Conservation (phyloP, 2,888 invertebrate genomes). For the Neocrepidodera transversa region DNA sequence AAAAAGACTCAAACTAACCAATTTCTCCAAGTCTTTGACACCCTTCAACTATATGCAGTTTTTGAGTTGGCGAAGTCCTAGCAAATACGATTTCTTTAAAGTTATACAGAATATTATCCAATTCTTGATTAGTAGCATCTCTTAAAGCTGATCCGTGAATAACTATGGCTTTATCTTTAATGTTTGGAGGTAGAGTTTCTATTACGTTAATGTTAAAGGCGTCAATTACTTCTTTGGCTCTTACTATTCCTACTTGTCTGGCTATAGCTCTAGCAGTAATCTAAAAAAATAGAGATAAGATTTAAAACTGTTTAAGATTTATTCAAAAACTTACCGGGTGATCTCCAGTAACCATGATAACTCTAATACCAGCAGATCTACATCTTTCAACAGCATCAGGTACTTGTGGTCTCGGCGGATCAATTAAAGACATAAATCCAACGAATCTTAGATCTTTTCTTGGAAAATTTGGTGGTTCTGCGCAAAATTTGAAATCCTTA, state of each 20-base stretch:
- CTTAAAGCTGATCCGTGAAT: constrained; percentile 63
- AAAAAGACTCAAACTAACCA: constrained; percentile 63
- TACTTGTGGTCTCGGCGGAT: constrained; percentile 72
- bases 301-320: too few relatives aligned
- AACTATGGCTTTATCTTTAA: constrained; percentile 63
- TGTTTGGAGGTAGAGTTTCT: constrained; percentile 50
- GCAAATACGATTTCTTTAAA: constrained; percentile 72
- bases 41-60: constrained; percentile 75
- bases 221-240: constrained; percentile 56
- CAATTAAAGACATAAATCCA: constrained; percentile 70
- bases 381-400: constrained; percentile 73
- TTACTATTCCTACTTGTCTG: constrained; percentile 75
- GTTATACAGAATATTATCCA: constrained; percentile 65
- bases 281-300: too few relatives aligned
- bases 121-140: constrained; percentile 58
- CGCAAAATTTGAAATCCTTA: constrained; percentile 66
- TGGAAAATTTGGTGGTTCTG: constrained; percentile 74
- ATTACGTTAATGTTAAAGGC: constrained; percentile 50
- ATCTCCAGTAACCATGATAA: constrained; percentile 84
- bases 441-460: constrained; percentile 69
- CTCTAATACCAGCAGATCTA: constrained; percentile 79
- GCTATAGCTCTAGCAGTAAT: constrained; percentile 81
- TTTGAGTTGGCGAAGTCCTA: constrained; percentile 65
- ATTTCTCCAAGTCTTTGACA: constrained; percentile 80
- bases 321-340: constrained; percentile 67